Evolutionary conservation across 2,888 invertebrate species (phyloP).

Genomic region (Gonocerus acuteangulatus): DNA sequence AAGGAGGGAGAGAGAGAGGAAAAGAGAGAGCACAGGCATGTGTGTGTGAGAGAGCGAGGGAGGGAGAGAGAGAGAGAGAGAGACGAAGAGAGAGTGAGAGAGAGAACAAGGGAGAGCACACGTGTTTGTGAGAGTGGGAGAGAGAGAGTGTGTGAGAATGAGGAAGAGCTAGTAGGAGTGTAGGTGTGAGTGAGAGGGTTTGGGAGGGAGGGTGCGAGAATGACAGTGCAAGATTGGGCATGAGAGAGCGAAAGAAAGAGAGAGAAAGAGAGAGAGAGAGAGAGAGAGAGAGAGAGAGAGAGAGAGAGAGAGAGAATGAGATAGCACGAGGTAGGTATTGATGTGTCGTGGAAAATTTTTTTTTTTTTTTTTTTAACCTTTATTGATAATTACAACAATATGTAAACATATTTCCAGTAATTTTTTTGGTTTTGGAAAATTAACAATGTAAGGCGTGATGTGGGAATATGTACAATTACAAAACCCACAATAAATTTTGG

Average conservation of each 20-base stretch:
- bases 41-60: background rate
- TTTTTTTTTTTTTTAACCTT: no score
- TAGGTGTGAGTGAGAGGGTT: background rate
- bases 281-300: background rate
- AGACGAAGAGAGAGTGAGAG: background rate
- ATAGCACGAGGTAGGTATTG: background rate
- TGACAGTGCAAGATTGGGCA: background rate
- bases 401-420: no score
- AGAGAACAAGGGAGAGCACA: background rate
- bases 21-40: background rate
- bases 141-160: background rate
- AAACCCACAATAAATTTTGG: no score
- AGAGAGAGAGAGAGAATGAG: background rate
- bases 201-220: background rate
- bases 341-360: no score
- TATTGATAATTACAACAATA: no score
- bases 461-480: no score
- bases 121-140: background rate
- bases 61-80: conserved; percentile 3
- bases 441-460: no score
- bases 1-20: background rate
- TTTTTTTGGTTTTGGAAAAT: no score
- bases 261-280: conserved; percentile 6
- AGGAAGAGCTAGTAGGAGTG: background rate
- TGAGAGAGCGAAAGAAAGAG: conserved; percentile 1